These are phyloP conservation scores for Cheilosia variabilis DNA, from an alignment of 2,888 invertebrate genomes.

Conservation along the genomic window DNA sequence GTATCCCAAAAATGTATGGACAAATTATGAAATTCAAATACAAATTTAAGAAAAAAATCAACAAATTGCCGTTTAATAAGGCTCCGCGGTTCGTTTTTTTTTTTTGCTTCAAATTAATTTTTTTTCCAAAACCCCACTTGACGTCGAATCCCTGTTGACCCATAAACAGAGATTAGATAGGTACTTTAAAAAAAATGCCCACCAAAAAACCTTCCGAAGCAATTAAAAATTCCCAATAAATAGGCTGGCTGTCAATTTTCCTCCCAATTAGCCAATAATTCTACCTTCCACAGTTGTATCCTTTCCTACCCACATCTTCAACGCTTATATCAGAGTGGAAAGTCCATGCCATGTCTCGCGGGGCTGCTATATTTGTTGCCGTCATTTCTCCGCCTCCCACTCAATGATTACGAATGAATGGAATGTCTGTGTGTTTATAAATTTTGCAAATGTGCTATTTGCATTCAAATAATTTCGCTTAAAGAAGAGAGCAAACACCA, in stretches of 20 bases:
- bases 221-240: constrained; percentile 37
- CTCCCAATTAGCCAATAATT: constrained; percentile 67
- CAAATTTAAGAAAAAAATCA: no score
- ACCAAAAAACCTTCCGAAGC: not conserved
- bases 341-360: constrained; percentile 1
- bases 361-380: constrained; percentile 3
- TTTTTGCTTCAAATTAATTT: no score
- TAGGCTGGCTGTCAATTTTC: constrained; percentile 55
- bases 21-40: no score
- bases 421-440: constrained; percentile 67
- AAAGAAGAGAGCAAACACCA: constrained; percentile 65
- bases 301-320: not conserved
- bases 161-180: not conserved
- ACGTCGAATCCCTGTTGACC: not conserved
- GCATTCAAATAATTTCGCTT: constrained; percentile 70
- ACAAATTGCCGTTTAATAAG: no score
- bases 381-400: constrained; percentile 53
- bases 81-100: no score
- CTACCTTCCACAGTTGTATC: constrained; percentile 6
- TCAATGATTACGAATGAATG: constrained; percentile 54
- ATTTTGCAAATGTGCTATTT: constrained; percentile 71
- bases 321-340: constrained; percentile 10
- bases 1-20: no score
- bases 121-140: no score
- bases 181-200: not conserved